phyloP scores from a whole-genome alignment of 2,888 invertebrate species.

The Lasioglossum leucozonium region DNA sequence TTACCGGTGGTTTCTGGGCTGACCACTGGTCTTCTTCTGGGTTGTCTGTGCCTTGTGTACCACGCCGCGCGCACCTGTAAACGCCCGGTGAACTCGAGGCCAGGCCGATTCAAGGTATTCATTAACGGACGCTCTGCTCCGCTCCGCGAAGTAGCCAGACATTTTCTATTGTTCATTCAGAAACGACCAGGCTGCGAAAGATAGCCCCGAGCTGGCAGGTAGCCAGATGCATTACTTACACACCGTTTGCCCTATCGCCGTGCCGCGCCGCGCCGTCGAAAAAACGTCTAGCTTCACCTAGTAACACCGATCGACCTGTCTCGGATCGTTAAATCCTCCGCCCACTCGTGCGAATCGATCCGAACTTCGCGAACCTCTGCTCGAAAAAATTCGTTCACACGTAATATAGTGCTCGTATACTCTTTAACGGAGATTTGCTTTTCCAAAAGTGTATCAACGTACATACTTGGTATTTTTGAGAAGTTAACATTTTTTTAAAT shows the following conservation, averaged over 20 bases:
- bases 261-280: background rate
- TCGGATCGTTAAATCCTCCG: background rate
- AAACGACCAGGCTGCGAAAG: constrained; percentile 65
- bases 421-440: too few relatives aligned
- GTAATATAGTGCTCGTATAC: background rate
- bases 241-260: constrained; percentile 31
- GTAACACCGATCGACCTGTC: constrained; percentile 45
- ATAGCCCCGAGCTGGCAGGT: constrained; percentile 67
- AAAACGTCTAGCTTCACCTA: constrained; percentile 1
- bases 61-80: constrained; percentile 64
- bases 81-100: constrained; percentile 73
- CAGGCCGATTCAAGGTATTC: constrained; percentile 74
- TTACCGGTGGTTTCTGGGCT: constrained; percentile 36
- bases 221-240: constrained; percentile 65
- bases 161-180: constrained; percentile 75
- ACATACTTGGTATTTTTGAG: too few relatives aligned
- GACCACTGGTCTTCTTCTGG: constrained; percentile 41
- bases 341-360: background rate
- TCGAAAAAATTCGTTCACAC: background rate
- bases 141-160: constrained; percentile 68
- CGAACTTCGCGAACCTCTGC: background rate
- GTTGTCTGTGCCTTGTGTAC: constrained; percentile 28
- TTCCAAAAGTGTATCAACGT: too few relatives aligned
- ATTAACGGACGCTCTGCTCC: constrained; percentile 63
- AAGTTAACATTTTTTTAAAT: too few relatives aligned